Evolutionary conservation across 1,140 invertebrate species (phyloP).

Genomic region (Choristoneura fumiferana): DNA sequence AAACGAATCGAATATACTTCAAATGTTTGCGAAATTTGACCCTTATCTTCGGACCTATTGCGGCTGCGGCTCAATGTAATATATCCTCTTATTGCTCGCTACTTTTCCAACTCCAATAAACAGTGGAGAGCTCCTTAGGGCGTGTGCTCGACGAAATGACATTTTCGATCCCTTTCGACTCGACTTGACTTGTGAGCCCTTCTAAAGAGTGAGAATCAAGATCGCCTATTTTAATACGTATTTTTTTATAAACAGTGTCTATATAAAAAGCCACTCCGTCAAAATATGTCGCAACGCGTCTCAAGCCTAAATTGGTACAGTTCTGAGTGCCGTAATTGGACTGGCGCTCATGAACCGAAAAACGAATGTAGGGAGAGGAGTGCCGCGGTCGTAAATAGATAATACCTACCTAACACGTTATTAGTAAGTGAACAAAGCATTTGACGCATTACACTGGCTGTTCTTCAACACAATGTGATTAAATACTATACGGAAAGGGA

Average conservation of each 20-base stretch:
- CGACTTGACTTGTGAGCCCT: too few species aligned
- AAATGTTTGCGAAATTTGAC: neutral
- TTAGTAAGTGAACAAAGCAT: too few species aligned
- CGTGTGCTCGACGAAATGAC: slow-evolving; percentile 4
- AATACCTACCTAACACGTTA: neutral
- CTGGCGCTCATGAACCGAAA: slow-evolving; percentile 2
- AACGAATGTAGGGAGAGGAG: neutral
- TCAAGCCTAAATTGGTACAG: neutral
- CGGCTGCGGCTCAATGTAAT: neutral
- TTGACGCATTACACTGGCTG: too few species aligned
- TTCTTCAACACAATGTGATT: too few species aligned
- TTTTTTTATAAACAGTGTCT: too few species aligned
- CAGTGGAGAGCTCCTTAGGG: slow-evolving; percentile 5
- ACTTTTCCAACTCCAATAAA: slow-evolving; percentile 14
- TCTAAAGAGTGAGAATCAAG: neutral
- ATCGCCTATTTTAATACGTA: too few species aligned
- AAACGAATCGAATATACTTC: neutral
- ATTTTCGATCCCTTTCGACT: slow-evolving; percentile 3
- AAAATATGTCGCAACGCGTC: neutral
- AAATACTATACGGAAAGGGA: too few species aligned
- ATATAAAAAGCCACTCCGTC: neutral
- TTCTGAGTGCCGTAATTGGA: neutral
- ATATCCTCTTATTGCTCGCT: slow-evolving; percentile 9
- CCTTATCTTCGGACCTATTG: slow-evolving; percentile 3
- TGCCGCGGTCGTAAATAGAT: neutral